Conservation (phyloP, 2,797 vertebrate species). For the Menidia menidia region DNA sequence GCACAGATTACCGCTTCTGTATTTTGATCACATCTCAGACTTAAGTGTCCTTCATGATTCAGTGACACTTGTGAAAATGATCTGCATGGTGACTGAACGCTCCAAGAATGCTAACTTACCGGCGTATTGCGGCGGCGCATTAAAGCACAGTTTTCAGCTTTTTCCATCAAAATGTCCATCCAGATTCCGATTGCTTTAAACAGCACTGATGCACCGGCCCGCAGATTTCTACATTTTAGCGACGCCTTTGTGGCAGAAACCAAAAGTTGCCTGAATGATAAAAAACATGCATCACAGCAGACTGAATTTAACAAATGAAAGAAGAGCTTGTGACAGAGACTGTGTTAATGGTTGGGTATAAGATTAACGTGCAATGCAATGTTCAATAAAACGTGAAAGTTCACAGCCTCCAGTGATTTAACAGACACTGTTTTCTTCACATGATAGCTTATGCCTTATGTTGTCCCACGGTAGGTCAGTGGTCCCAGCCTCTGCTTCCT, state of each 20-base stretch:
- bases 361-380: slow-evolving; percentile 20
- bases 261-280: slow-evolving; percentile 22
- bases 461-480: background rate
- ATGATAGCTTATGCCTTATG: background rate
- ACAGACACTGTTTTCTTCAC: background rate
- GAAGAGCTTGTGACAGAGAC: slow-evolving; percentile 5
- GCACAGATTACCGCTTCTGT: slow-evolving; percentile 46
- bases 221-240: slow-evolving; percentile 26
- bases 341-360: slow-evolving; percentile 22
- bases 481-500: background rate
- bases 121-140: slow-evolving; percentile 52
- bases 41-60: slow-evolving; percentile 81
- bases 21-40: slow-evolving; percentile 78
- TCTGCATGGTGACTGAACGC: slow-evolving; percentile 75
- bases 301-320: slow-evolving; percentile 33
- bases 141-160: slow-evolving; percentile 53
- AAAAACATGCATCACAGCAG: slow-evolving; percentile 20
- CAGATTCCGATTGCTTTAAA: slow-evolving; percentile 54
- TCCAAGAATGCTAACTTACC: slow-evolving; percentile 68
- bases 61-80: slow-evolving; percentile 72
- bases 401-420: slow-evolving; percentile 35
- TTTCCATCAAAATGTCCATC: slow-evolving; percentile 53
- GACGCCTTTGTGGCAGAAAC: slow-evolving; percentile 24
- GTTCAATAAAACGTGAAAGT: slow-evolving; percentile 58
- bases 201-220: slow-evolving; percentile 28